phyloP scores from a whole-genome alignment of 2,113 vertebrate genomes.

The Halichoerus grypus region DNA sequence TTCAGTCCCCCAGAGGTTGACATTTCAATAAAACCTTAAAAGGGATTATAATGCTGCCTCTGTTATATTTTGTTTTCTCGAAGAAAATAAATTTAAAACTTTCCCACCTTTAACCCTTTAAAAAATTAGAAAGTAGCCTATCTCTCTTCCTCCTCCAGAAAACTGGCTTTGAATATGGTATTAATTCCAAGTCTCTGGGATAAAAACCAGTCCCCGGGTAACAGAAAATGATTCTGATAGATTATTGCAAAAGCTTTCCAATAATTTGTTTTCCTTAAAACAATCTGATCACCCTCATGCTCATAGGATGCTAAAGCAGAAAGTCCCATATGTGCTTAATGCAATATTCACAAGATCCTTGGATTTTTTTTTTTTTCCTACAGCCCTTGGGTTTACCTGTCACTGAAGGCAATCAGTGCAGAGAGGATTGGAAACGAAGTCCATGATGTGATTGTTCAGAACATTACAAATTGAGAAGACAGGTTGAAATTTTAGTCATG shows the following conservation, averaged over 20 bases:
- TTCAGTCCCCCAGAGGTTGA: conserved; percentile 54
- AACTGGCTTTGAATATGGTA: conserved; percentile 71
- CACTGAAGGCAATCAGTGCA: conserved; percentile 54
- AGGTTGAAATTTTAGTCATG: conserved; percentile 30
- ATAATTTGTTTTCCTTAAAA: conserved; percentile 70
- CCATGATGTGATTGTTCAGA: not conserved
- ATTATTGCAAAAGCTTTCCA: conserved; percentile 69
- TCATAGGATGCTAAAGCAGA: conserved; percentile 60
- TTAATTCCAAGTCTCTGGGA: conserved; percentile 70
- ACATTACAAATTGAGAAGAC: conserved; percentile 37
- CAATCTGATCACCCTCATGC: conserved; percentile 55
- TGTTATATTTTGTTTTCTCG: conserved; percentile 59
- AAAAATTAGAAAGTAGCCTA: conserved; percentile 63
- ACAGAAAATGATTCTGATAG: conserved; percentile 68
- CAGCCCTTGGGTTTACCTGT: conserved; percentile 52
- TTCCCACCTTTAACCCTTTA: conserved; percentile 74
- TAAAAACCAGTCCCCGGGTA: conserved; percentile 41
- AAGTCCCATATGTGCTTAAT: conserved; percentile 58
- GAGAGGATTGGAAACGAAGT: conserved; percentile 52
- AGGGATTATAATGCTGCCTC: conserved; percentile 60
- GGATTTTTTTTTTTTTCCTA: not conserved
- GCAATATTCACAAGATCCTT: conserved; percentile 71
- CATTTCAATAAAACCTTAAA: conserved; percentile 79
- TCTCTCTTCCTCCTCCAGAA: conserved; percentile 62
- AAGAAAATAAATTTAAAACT: conserved; percentile 78